phyloP scores from a whole-genome alignment of 2,888 invertebrate species.

The Plemyria rubiginata region DNA sequence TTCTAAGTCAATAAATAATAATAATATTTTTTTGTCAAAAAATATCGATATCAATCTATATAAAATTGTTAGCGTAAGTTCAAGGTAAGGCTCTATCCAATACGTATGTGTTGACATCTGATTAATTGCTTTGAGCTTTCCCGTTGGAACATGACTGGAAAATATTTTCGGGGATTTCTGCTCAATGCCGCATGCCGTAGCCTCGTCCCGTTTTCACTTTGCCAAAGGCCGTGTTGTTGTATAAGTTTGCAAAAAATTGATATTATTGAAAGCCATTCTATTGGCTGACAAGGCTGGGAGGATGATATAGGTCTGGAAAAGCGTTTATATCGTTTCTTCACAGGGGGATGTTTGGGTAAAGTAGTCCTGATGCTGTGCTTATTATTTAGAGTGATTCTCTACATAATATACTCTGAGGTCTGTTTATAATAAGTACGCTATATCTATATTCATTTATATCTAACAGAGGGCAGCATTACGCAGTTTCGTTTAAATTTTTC shows the following conservation, averaged over 20 bases:
- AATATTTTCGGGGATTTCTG: slow-evolving; percentile 40
- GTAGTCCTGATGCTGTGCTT: too few relatives aligned
- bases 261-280: background rate
- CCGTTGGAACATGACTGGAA: slow-evolving; percentile 42
- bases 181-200: slow-evolving; percentile 17
- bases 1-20: too few relatives aligned
- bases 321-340: background rate
- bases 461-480: too few relatives aligned
- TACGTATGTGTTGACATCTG: slow-evolving; percentile 66
- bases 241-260: slow-evolving; percentile 1
- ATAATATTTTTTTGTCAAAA: too few relatives aligned
- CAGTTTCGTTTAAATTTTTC: too few relatives aligned
- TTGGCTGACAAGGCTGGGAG: background rate
- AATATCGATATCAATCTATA: too few relatives aligned
- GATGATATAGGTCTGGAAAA: background rate
- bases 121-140: slow-evolving; percentile 59
- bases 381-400: too few relatives aligned
- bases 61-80: slow-evolving; percentile 19
- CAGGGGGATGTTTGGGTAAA: too few relatives aligned
- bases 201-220: slow-evolving; percentile 17
- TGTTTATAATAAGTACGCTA: too few relatives aligned
- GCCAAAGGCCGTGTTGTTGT: slow-evolving; percentile 5
- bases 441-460: too few relatives aligned
- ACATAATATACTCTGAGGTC: too few relatives aligned
- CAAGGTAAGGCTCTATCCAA: slow-evolving; percentile 51